phyloP scores from a whole-genome alignment of 2,113 vertebrate genomes.

The Xiphophorus couchianus region DNA sequence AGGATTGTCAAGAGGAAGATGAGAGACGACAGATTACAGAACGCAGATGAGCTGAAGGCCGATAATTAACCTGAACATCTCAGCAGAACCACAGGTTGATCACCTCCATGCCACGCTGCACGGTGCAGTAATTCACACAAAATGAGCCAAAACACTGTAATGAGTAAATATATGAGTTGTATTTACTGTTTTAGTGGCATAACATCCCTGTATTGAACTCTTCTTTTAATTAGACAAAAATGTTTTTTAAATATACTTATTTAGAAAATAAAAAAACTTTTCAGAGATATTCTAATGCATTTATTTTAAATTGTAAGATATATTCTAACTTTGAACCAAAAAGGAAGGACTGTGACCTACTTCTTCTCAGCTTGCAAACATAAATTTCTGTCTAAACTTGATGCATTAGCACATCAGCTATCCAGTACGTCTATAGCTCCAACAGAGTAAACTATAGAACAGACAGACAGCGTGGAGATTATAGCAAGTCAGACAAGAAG shows the following conservation, averaged over 20 bases:
- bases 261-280: not conserved
- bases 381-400: constrained; percentile 4
- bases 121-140: not conserved
- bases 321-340: not conserved
- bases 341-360: constrained; percentile 22
- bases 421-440: not conserved
- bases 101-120: not conserved
- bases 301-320: not conserved
- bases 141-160: not conserved
- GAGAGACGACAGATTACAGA: not conserved
- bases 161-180: not conserved
- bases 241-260: not conserved
- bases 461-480: constrained; percentile 63
- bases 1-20: not conserved
- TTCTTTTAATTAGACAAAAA: not conserved
- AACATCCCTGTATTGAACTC: not conserved
- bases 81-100: not conserved
- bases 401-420: constrained; percentile 19
- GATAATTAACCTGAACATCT: not conserved
- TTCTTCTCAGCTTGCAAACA: constrained; percentile 33
- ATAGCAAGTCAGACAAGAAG: constrained; percentile 58
- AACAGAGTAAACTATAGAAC: constrained; percentile 48
- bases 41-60: not conserved
- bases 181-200: not conserved
- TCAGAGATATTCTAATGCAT: not conserved